Evolutionary conservation across 1,140 invertebrate genomes (phyloP).

Genomic region (Diachasma alloeum): DNA sequence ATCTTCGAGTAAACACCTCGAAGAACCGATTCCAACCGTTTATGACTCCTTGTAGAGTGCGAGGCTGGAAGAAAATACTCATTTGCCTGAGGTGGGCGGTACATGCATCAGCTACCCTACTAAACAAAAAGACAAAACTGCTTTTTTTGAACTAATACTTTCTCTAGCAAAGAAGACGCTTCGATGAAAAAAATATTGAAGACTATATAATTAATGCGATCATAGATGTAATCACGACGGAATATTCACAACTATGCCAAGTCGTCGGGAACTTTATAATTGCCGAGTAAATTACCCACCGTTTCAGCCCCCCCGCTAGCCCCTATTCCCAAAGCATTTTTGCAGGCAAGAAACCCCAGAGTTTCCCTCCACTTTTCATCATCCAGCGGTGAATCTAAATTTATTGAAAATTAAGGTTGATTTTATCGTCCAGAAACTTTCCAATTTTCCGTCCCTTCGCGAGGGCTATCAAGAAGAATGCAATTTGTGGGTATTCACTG

Average conservation of each 20-base stretch:
- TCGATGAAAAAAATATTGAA: not conserved
- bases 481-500: not conserved
- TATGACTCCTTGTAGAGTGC: too few relatives aligned
- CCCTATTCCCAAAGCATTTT: not conserved
- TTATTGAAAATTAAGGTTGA: slow-evolving; percentile 60
- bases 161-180: not conserved
- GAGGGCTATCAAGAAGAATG: not conserved
- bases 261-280: slow-evolving; percentile 53
- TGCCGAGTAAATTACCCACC: slow-evolving; percentile 53
- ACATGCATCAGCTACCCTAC: too few relatives aligned
- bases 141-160: too few relatives aligned
- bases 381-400: slow-evolving; percentile 38
- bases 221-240: slow-evolving; percentile 55
- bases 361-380: slow-evolving; percentile 7
- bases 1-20: too few relatives aligned
- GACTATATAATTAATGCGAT: slow-evolving; percentile 49
- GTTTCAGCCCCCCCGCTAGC: not conserved
- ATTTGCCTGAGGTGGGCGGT: too few relatives aligned
- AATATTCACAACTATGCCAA: slow-evolving; percentile 55
- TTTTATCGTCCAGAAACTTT: slow-evolving; percentile 59
- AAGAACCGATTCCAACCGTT: too few relatives aligned
- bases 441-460: slow-evolving; percentile 50
- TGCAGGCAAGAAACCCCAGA: not conserved
- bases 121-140: too few relatives aligned
- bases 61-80: too few relatives aligned